Base-by-base conservation (phyloP, 2,888 invertebrate species). In the Cantharis rufa region DNA sequence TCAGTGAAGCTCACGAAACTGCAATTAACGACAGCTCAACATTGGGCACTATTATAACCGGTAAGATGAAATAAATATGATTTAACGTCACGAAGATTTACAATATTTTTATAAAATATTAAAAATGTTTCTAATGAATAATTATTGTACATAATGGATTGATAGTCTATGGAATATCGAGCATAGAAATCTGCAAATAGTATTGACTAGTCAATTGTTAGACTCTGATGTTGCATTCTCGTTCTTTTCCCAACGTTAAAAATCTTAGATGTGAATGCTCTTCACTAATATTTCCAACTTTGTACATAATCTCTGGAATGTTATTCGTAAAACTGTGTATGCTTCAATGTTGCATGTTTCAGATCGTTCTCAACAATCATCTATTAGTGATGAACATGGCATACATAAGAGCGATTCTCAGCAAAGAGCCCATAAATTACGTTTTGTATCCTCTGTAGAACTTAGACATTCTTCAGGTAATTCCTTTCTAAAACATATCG, bases 381-480 rank as follows among this genome's bases (percentile, higher is more conserved):
- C 90, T 85, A 88, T 89, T 88, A 90, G 89, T 85, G 90, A 90
- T 86, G 90, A 90, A 86, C 90, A 89, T 87, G 85, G 84, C 80
- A 83, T 87, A 82, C 87, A 86, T 80, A 88, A 87, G 85, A 86
- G 87, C 81, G 88, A 88, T 81, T 85, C 88, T 85, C 90, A 89
- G 83, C 89, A 89, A 88, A 91, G 90, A 88, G 89, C 91, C 84
- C 93, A 94, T 80, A 94, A 94, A 89, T 90, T 95, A 81, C 92
- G 95, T 82, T 95, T 95, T 89, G 94, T 95, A 75, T 92, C 94
- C 80, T 94, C 94, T 69, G 94, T 95, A 83, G 95, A 95, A 87
- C 93, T 93, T 88, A 94, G 93, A 86, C 92, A 94, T 87, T 93
- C 93, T 79, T 93, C 95, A 88, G 93, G 93, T 93, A 91, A 75